Evolutionary conservation across 2,888 invertebrate species (phyloP).

Genomic region (Tenthredo distinguenda): DNA sequence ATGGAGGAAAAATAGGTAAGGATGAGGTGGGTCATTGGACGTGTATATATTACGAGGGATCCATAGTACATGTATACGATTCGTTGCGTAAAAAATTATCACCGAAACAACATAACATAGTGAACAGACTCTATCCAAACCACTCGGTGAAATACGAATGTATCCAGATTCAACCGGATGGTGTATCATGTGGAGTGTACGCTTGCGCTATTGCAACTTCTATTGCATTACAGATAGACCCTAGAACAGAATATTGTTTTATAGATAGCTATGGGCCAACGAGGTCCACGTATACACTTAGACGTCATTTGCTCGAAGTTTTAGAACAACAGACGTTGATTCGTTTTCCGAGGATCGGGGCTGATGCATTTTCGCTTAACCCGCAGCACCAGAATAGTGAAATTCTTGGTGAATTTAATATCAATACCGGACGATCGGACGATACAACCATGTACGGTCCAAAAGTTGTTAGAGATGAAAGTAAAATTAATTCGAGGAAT

Average conservation of each 20-base stretch:
- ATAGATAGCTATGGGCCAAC: no score
- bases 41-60: conserved; percentile 10
- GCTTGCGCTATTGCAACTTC: no score
- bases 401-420: no score
- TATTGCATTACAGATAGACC: no score
- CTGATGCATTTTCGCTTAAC: neutral
- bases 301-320: neutral
- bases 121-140: no score
- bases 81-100: neutral
- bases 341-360: neutral
- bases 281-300: no score
- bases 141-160: no score
- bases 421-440: neutral
- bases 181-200: no score
- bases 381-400: neutral
- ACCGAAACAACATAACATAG: neutral
- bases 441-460: no score
- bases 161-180: no score
- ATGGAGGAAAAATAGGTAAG: neutral
- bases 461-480: no score
- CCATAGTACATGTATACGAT: conserved; percentile 25
- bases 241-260: no score
- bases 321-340: neutral
- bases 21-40: conserved; percentile 11
- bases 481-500: neutral